phyloP scores from a whole-genome alignment of 1,140 invertebrate species.

The Muscidifurax raptorellus region DNA sequence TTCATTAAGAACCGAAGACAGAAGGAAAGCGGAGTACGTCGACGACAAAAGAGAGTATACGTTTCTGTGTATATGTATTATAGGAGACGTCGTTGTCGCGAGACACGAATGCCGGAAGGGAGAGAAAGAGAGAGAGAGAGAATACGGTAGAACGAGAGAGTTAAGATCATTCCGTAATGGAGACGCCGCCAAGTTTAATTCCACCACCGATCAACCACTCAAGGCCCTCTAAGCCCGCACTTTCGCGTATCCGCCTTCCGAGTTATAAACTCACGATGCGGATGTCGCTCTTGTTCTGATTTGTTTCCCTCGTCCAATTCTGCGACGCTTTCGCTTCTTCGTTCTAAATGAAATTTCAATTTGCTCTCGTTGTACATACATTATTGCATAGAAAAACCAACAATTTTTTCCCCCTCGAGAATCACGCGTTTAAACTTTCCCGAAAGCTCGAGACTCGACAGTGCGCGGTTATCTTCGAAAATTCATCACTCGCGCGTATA shows the following conservation, averaged over 20 bases:
- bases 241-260: conserved; percentile 35
- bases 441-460: background rate
- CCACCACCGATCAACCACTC: conserved; percentile 62
- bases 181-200: conserved; percentile 64
- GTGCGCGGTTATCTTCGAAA: background rate
- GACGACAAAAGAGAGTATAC: conserved; percentile 3
- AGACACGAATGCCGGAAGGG: conserved; percentile 34
- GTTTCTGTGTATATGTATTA: background rate
- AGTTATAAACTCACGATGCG: conserved; percentile 33
- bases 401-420: conserved; percentile 9
- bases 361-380: background rate
- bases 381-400: background rate
- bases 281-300: conserved; percentile 35
- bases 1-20: conserved; percentile 68
- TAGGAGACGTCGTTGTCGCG: background rate
- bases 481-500: conserved; percentile 24
- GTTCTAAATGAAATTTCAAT: background rate
- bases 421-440: conserved; percentile 17
- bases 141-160: conserved; percentile 31
- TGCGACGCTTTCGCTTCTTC: background rate
- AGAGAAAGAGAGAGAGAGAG: conserved; percentile 27
- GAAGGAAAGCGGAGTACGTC: conserved; percentile 26
- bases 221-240: conserved; percentile 56
- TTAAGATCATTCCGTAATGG: conserved; percentile 62
- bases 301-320: conserved; percentile 30